Conservation (phyloP, 2,113 vertebrate genomes). For the Morone saxatilis region DNA sequence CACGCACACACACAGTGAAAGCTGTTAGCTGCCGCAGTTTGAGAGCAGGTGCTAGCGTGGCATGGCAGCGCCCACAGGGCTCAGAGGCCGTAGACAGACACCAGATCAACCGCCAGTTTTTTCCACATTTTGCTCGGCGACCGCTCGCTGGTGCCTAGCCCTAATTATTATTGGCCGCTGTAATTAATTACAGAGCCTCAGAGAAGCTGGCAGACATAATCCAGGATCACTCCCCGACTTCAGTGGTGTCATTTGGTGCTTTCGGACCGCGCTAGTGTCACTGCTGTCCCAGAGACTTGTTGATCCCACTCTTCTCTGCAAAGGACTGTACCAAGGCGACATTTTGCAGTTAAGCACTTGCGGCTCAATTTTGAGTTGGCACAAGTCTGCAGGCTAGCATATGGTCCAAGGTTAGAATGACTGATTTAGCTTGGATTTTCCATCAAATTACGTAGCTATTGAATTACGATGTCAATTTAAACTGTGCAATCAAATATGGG, state of each 20-base stretch:
- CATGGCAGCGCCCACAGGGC: constrained; percentile 48
- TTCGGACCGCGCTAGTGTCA: constrained; percentile 1
- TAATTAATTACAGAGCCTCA: constrained; percentile 71
- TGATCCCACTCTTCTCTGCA: not conserved
- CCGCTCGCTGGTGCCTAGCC: constrained; percentile 46
- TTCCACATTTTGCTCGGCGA: constrained; percentile 41
- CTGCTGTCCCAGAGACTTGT: not conserved
- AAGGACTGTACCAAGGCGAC: not conserved
- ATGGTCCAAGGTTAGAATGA: constrained; percentile 35
- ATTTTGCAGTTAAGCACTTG: not conserved
- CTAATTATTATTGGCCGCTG: constrained; percentile 75
- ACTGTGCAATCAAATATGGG: constrained; percentile 18
- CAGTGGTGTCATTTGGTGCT: constrained; percentile 36
- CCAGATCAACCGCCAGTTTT: constrained; percentile 61
- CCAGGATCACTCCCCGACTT: constrained; percentile 48
- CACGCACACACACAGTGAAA: constrained; percentile 41
- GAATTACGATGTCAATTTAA: constrained; percentile 51
- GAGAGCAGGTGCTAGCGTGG: constrained; percentile 71
- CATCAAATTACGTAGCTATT: constrained; percentile 30
- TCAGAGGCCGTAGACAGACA: constrained; percentile 48
- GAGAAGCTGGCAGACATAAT: constrained; percentile 51
- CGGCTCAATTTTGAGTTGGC: constrained; percentile 20
- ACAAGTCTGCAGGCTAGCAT: constrained; percentile 23
- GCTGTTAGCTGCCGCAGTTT: constrained; percentile 60
- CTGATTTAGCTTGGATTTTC: constrained; percentile 38